Base-by-base conservation (phyloP, 2,888 invertebrate species). In the Standfussiana lucernea region DNA sequence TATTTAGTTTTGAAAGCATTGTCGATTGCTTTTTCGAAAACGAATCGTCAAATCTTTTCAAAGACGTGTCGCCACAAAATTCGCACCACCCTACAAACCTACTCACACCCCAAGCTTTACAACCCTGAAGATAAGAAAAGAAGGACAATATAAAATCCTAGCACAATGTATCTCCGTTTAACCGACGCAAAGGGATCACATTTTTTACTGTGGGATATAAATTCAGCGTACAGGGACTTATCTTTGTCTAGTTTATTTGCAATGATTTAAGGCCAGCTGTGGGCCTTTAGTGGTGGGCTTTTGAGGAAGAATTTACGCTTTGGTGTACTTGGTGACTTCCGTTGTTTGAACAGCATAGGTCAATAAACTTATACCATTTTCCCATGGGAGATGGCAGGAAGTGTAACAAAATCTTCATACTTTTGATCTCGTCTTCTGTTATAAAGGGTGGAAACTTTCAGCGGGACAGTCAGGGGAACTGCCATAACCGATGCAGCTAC, bases 151-250 rank as follows among this genome's bases (percentile, higher is more conserved):
- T 75, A 74, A 75, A 79, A 85, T 53, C 65, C 50, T 61, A 13
- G 28, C 35, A 73, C 87, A 85, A 87, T 82, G 75, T 87, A 69
- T 86, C 83, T 59, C 72, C 28, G 82, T 74, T 83, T 59, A 70
- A 80, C 66, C 62, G 75, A 71, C 79, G 64, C 81, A 35, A 47
- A 40, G 77, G 86, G 88, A 79, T 69, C 74, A 83, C 79, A 84
- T 79, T 86, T 86, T 86, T 86, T 87, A 87, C 84, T 68, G 79
- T 67, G 13, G 69, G 70, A 73, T 75, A 80, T 88, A 87, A 86
- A 87, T 82, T 65, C 67, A 67, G 76, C 77, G 83, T 66, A 42
- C 69, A 53, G 66, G 77, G 86, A 62, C 75, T 80, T 85, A 85
- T 87, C 85, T 82, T 24, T 65, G 74, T 71, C 73, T 70, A 72